These are phyloP conservation scores for Pristionchus exspectatus DNA, from an alignment of 2,888 invertebrate genomes.

Conservation along the genomic window DNA sequence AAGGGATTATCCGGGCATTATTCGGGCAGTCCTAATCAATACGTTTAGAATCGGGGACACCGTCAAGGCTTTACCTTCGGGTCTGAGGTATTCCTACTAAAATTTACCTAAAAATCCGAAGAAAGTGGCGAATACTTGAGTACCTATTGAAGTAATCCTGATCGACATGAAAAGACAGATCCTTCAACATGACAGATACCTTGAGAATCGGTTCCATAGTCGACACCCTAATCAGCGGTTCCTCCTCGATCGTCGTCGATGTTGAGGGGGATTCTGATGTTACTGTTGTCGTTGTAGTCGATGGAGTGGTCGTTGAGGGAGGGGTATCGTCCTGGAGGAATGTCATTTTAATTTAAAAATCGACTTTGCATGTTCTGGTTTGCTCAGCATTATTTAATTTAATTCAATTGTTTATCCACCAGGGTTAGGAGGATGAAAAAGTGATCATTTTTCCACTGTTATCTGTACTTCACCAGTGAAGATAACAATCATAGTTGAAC, in stretches of 20 bases:
- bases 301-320: neutral
- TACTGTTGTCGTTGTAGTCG: neutral
- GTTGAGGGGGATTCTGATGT: neutral
- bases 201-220: slow-evolving; percentile 26
- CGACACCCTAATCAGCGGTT: slow-evolving; percentile 20
- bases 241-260: neutral
- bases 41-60: too few species aligned
- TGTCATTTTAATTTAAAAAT: neutral
- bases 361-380: neutral
- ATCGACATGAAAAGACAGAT: neutral
- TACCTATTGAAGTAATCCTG: neutral
- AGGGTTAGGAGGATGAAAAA: too few species aligned
- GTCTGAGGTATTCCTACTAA: too few species aligned
- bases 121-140: neutral
- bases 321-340: neutral
- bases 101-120: too few species aligned
- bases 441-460: too few species aligned
- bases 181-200: neutral
- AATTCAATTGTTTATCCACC: too few species aligned
- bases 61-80: too few species aligned
- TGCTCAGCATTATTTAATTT: neutral
- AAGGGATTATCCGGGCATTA: too few species aligned
- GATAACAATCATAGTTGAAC: too few species aligned
- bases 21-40: too few species aligned
- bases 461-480: too few species aligned